These are phyloP conservation scores for Pandion haliaetus DNA, from an alignment of 2,113 vertebrate species.

Conservation along the genomic window DNA sequence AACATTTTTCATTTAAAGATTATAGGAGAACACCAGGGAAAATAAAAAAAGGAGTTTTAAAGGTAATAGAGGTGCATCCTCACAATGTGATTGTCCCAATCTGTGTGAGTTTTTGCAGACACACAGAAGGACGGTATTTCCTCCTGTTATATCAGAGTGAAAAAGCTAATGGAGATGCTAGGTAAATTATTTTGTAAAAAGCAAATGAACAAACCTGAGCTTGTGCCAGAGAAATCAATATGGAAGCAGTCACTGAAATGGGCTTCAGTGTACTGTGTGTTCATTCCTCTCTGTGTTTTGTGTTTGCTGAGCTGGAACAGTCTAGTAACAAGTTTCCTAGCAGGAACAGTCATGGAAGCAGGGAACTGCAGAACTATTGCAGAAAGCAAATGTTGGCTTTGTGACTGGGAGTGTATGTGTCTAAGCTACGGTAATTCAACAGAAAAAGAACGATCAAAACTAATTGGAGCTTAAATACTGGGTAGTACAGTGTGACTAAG, in stretches of 20 bases:
- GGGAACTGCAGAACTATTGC: background rate
- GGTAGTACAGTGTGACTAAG: background rate
- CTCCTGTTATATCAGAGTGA: background rate
- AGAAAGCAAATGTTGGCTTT: background rate
- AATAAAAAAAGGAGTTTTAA: background rate
- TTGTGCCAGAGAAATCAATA: background rate
- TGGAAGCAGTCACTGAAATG: background rate
- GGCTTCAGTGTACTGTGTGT: background rate
- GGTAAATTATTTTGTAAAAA: background rate
- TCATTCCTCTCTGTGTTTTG: background rate
- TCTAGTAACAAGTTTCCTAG: background rate
- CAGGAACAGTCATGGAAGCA: background rate
- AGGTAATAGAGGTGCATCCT: background rate
- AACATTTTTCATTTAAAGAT: background rate
- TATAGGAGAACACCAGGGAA: background rate
- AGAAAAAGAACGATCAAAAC: background rate
- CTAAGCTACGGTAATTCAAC: background rate
- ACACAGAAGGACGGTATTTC: background rate
- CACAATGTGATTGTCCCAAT: fast-evolving
- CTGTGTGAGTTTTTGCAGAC: background rate
- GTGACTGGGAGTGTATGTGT: background rate
- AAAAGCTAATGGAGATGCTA: background rate
- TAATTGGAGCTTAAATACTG: background rate
- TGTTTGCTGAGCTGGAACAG: background rate
- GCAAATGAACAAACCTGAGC: background rate